Conservation (phyloP, 2,797 vertebrate species). For the Prionace glauca region DNA sequence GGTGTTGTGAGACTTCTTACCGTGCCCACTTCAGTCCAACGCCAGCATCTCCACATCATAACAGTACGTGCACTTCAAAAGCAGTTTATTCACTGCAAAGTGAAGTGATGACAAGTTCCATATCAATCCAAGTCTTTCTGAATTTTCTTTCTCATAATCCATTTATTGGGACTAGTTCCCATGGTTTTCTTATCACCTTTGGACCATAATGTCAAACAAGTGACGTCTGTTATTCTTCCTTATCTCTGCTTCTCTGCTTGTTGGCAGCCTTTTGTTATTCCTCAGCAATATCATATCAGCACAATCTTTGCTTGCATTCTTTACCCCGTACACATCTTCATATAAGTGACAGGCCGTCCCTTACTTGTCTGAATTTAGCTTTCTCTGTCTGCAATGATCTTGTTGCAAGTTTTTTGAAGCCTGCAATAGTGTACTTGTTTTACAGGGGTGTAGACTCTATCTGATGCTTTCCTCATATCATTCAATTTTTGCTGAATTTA, state of each 20-base stretch:
- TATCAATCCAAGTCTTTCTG: neutral
- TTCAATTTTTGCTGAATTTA: neutral
- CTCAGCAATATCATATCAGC: neutral
- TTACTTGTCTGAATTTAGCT: neutral
- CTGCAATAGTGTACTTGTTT: neutral
- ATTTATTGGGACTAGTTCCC: neutral
- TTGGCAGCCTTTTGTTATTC: neutral
- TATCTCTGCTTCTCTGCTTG: neutral
- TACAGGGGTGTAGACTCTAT: neutral
- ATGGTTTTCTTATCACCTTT: neutral
- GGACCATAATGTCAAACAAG: neutral
- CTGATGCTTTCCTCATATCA: neutral
- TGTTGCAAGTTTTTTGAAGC: neutral
- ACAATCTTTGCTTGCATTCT: neutral
- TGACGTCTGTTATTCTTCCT: constrained; percentile 14
- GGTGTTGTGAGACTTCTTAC: too few relatives aligned
- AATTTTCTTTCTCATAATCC: neutral
- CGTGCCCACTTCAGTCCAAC: too few relatives aligned
- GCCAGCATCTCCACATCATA: neutral
- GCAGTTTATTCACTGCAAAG: neutral
- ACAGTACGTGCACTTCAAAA: neutral
- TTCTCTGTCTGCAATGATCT: neutral
- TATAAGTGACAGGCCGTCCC: neutral
- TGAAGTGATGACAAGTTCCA: neutral
- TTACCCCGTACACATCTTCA: neutral